Conservation (phyloP, 2,888 invertebrate species). For the Cheilosia impressa region DNA sequence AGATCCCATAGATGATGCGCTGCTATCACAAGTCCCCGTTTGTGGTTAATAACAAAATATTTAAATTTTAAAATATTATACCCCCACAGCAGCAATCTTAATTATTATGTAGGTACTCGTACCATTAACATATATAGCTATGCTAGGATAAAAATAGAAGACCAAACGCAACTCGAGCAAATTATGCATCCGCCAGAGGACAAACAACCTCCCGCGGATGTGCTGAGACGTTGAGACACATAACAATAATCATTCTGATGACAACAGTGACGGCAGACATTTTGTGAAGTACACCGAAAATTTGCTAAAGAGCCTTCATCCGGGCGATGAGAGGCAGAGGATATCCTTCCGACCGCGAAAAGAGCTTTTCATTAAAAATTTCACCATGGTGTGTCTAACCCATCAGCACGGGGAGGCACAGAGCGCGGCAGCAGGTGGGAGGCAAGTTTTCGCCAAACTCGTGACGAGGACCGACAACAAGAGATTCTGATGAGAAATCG, state of each 20-base stretch:
- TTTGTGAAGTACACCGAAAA: constrained; percentile 15
- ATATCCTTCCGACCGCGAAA: constrained; percentile 14
- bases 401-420: not conserved
- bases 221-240: not conserved
- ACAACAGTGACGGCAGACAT: constrained; percentile 36
- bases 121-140: not conserved
- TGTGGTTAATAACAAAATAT: constrained; percentile 11
- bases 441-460: not conserved
- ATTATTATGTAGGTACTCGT: not conserved
- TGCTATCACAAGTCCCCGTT: not conserved
- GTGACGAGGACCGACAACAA: not conserved
- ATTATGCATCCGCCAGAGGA: not conserved
- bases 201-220: constrained; percentile 17
- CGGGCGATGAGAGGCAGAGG: not conserved
- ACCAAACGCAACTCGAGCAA: not conserved
- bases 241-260: constrained; percentile 27
- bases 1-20: constrained; percentile 30
- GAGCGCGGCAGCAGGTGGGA: not conserved
- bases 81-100: not conserved
- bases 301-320: constrained; percentile 19
- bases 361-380: constrained; percentile 40
- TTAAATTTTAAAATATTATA: constrained; percentile 6
- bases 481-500: constrained; percentile 2
- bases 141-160: not conserved
- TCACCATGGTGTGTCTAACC: not conserved